Evolutionary conservation across 2,113 vertebrate species (phyloP).

Genomic region (Morone saxatilis): DNA sequence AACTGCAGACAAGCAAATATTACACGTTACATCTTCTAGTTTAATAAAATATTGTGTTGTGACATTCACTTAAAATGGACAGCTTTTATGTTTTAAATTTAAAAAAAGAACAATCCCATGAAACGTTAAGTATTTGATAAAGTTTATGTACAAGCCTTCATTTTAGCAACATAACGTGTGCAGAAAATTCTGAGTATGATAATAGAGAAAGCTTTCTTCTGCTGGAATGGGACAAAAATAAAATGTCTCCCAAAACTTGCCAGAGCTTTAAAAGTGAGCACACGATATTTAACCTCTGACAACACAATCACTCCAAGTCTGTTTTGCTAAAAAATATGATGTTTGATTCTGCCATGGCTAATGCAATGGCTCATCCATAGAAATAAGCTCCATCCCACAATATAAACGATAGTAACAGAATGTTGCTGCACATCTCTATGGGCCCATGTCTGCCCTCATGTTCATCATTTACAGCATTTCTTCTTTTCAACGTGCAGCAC

Average conservation of each 20-base stretch:
- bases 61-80: neutral
- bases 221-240: slow-evolving; percentile 15
- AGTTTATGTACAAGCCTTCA: slow-evolving; percentile 74
- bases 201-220: neutral
- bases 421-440: slow-evolving; percentile 40
- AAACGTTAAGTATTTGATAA: slow-evolving; percentile 28
- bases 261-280: slow-evolving; percentile 4
- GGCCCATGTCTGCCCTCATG: slow-evolving; percentile 1
- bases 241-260: slow-evolving; percentile 4
- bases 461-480: slow-evolving; percentile 78
- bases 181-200: slow-evolving; percentile 10
- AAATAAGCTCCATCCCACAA: slow-evolving; percentile 38
- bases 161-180: slow-evolving; percentile 30
- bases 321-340: slow-evolving; percentile 26
- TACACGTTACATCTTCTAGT: neutral
- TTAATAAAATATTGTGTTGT: neutral
- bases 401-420: slow-evolving; percentile 1
- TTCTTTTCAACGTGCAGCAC: slow-evolving; percentile 83
- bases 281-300: slow-evolving; percentile 6
- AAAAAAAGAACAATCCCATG: slow-evolving; percentile 23
- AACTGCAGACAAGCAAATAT: neutral
- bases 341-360: slow-evolving; percentile 5
- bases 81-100: neutral
- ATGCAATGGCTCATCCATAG: slow-evolving; percentile 37
- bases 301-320: slow-evolving; percentile 31